Conservation (phyloP, 2,888 invertebrate species). For the Scrobipalpa costella region DNA sequence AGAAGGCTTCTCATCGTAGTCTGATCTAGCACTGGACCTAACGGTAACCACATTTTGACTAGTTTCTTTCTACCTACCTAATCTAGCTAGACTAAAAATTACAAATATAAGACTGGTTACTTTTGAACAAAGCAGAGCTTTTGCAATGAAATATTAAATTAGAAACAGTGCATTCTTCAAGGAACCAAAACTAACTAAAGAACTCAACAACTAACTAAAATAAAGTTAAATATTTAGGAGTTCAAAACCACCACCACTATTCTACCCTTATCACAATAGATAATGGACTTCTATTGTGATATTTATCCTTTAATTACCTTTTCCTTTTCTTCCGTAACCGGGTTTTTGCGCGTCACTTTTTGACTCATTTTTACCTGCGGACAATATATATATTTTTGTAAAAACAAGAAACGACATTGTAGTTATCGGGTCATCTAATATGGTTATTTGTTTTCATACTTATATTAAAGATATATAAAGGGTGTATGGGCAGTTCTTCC, state of each 20-base stretch:
- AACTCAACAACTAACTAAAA: background rate
- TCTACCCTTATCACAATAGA: background rate
- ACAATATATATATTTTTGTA: conserved; percentile 1
- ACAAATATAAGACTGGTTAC: background rate
- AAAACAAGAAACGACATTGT: background rate
- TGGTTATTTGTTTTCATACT: too few relatives aligned
- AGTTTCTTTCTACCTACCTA: background rate
- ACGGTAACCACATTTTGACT: conserved; percentile 6
- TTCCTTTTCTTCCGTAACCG: conserved; percentile 65
- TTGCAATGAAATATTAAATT: too few relatives aligned
- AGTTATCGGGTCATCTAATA: too few relatives aligned
- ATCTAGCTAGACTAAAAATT: background rate
- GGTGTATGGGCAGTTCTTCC: too few relatives aligned
- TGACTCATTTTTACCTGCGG: conserved; percentile 63
- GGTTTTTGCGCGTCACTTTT: conserved; percentile 63
- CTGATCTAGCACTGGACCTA: background rate
- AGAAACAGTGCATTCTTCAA: background rate
- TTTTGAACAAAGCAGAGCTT: background rate
- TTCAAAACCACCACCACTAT: background rate
- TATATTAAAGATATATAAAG: too few relatives aligned
- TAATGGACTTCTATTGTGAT: background rate
- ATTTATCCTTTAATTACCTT: background rate
- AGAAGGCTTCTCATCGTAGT: background rate
- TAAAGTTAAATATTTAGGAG: background rate
- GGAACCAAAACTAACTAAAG: background rate